Base-by-base conservation (phyloP, 2,888 invertebrate species). In the Hydroisotoma schaefferi region DNA sequence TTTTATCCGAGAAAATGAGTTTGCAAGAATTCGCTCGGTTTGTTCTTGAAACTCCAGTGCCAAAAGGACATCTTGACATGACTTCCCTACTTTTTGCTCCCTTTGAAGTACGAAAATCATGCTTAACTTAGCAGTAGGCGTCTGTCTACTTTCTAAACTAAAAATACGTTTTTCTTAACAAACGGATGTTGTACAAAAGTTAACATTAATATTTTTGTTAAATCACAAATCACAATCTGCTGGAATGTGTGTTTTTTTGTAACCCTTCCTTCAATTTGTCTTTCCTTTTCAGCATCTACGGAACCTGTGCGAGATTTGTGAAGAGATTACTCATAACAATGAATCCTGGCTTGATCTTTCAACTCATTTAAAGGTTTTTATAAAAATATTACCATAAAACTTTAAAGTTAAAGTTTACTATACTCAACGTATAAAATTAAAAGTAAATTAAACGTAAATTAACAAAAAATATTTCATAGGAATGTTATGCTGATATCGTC, bases 1-100 rank as follows among this genome's bases (percentile, higher is more conserved):
- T 70, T 55, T 62, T 71, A 5, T 59, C 68, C n/a, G 67, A 69
- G 20, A 71, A 71, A 57, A 71, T 71, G 69, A 65, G 67, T 40
- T 43, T 68, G 29, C 67, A 70, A 61, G 55, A 59, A 15, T 72
- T 72, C 61, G 70, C 71, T 52, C 57, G 64, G 48, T 72, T 72
- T 59, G 69, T 72, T 29, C 53, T 72, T 48, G 70, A 69, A 59
- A 72, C 67, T 20, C 66, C 67, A 38, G 70, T 70, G 64, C 71
- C 71, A 67, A 71, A 71, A 59, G 71, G 71, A 65, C 71, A 71
- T 61, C 63, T 69, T 25, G 71, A 72, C 57, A 63, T 72, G 63
- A 72, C 71, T 23, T 66, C 67, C 12, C 49, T 70, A n/a, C 63
- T 72, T 52, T 72, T 70, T 65, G 68, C 70, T 57, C 71, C 71